Conservation (phyloP, 2,888 invertebrate species). For the Tenodera sinensis region DNA sequence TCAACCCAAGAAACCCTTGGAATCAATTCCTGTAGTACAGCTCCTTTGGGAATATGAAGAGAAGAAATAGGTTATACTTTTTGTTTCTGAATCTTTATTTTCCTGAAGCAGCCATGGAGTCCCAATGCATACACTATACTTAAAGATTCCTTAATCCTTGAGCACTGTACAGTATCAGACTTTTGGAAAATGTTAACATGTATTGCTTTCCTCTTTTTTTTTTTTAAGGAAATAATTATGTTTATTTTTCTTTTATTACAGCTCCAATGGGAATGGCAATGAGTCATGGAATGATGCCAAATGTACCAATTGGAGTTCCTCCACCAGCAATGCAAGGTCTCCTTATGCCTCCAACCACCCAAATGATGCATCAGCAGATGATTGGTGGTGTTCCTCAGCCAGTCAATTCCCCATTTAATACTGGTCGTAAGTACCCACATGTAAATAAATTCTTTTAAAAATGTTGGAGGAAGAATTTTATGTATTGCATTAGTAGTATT, state of each 20-base stretch:
- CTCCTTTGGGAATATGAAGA: too few relatives aligned
- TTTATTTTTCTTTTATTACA: slow-evolving; percentile 40
- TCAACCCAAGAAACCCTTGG: too few relatives aligned
- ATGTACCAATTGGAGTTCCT: slow-evolving; percentile 54
- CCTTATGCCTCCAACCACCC: slow-evolving; percentile 37
- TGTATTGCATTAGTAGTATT: too few relatives aligned
- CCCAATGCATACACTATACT: too few relatives aligned
- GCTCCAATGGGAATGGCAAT: slow-evolving; percentile 51
- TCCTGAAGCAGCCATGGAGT: too few relatives aligned
- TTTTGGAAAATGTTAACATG: background rate
- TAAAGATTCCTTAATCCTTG: too few relatives aligned
- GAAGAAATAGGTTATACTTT: too few relatives aligned
- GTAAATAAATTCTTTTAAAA: background rate
- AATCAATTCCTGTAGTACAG: too few relatives aligned
- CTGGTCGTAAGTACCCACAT: slow-evolving; percentile 28
- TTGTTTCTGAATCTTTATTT: too few relatives aligned
- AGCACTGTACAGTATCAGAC: too few relatives aligned
- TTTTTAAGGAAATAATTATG: background rate
- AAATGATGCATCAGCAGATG: slow-evolving; percentile 45
- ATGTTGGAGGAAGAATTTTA: too few relatives aligned
- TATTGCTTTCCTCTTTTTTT: background rate
- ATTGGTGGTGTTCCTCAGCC: slow-evolving; percentile 43
- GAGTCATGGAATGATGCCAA: slow-evolving; percentile 49
- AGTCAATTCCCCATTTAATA: slow-evolving; percentile 45
- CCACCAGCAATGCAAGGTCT: slow-evolving; percentile 53